Evolutionary conservation across 2,113 vertebrate species (phyloP), one percentile per base, ranked within the genome.

Genomic region (Sphaerodactylus townsendi): DNA sequence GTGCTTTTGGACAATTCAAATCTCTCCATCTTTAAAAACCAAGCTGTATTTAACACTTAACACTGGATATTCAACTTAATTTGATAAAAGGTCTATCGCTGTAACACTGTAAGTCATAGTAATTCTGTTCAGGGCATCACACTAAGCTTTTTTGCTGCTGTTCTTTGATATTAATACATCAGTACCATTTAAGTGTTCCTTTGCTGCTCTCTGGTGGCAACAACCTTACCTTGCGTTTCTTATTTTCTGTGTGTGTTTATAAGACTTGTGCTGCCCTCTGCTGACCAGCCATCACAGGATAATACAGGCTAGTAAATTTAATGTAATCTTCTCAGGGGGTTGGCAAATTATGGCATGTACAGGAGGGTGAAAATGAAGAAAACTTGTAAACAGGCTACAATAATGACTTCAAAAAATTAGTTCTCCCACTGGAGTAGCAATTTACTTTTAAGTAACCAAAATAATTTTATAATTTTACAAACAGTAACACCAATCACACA

Each of bases 201-300:
- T 79, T 85, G 85, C 89, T 92, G 89, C 87, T 86, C 86, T 73
- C 92, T 90, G 66, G 70, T 76, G 92, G 87, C 25, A 28, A 2
- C 28, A 23, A 5, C 8, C 33, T 76, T 35, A 11, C 3, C 6
- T 23, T 28, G 3, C 25, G 2, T 13, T 72, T 28, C 17, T 37
- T 37, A 9, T 2, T 44, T 23, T 17, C 39, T 37, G 53, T 13
- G 21, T 50, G n/a, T 35, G 7, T 73, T 59, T 17, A 44, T 30
- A 56, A 23, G 80, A 64, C 23, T 73, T 53, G 13, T 72, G 85
- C 80, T 82, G 80, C 85, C 85, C 46, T 15, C 68, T 82, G 68
- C 80, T 66, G 85, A 19, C 72, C 53, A 44, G 10, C 8, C 21
- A 8, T 35, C 50, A 10, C 19, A 25, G 59, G 59, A 5, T 62